Base-by-base conservation (phyloP, 2,888 invertebrate species). In the Lasioglossum vierecki region DNA sequence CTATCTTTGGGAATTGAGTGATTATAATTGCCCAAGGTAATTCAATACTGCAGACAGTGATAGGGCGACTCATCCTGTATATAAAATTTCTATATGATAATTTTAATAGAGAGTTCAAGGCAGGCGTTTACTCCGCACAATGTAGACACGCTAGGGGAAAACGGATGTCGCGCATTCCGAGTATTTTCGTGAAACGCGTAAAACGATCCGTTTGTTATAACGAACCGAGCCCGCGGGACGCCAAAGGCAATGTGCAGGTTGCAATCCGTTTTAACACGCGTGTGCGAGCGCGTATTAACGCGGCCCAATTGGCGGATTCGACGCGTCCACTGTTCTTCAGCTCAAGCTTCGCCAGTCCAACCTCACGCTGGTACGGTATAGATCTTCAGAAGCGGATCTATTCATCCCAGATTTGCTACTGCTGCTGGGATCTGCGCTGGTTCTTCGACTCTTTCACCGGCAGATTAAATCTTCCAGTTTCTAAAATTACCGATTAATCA, bases 191-290 rank as follows among this genome's bases (percentile, higher is more conserved):
- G 30, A 68, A 53, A 77, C 53, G 68, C 39, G 88, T 41, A 70
- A 77, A 89, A 82, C 82, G 77, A 81, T 84, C 79, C 83, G 71
- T 89, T 86, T 81, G 82, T 89, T 82, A 83, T 89, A 82, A 89
- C 86, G 77, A 82, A 87, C 79, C 83, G 71, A 76, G 66, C 75
- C 63, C 72, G 18, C 15, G 41, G 70, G n/a, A 44, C n/a, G 70
- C 44, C 13, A 4, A 13, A 13, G 60, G n/a, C 57, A 63, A 72
- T 68, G 68, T 68, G 39, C 68, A 39, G 39, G 39, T 30, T 39
- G 68, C 68, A 68, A 68, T 68, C 68, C 68, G 35, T 22, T 60
- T 30, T n/a, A 68, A 46, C 57, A 26, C 68, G 66, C 41, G n/a
- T 22, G 70, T 60, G 66, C 74, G 74, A 46, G 70, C 70, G 53